These are phyloP conservation scores for Habrosyne pyritoides DNA, from an alignment of 2,888 invertebrate species.

Conservation along the genomic window DNA sequence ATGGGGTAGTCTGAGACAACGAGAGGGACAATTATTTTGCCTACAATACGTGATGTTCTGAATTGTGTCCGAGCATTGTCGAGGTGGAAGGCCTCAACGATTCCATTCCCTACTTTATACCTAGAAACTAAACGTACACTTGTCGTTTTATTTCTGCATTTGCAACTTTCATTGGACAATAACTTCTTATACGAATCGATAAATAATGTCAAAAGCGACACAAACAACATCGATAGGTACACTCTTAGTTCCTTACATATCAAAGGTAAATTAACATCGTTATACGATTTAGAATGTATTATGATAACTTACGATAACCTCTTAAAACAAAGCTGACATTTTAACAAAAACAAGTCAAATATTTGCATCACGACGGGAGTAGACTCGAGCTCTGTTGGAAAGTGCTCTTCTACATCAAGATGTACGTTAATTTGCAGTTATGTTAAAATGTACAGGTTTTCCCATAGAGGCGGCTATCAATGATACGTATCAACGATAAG, in stretches of 20 bases:
- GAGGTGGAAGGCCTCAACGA: neutral
- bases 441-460: conserved; percentile 26
- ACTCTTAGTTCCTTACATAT: neutral
- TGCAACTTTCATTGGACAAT: conserved; percentile 40
- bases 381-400: neutral
- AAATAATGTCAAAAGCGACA: conserved; percentile 33
- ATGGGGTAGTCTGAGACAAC: conserved; percentile 8
- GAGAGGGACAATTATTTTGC: conserved; percentile 2
- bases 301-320: neutral
- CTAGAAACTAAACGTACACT: neutral
- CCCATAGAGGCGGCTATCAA: conserved; percentile 26
- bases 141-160: conserved; percentile 4
- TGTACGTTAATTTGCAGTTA: conserved; percentile 33
- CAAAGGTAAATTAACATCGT: neutral
- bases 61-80: neutral
- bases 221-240: no score
- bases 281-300: neutral
- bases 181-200: conserved; percentile 40
- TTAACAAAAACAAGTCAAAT: neutral
- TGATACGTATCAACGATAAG: conserved; percentile 49
- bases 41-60: conserved; percentile 5
- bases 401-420: conserved; percentile 17
- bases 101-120: neutral
- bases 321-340: neutral
- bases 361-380: neutral